Evolutionary conservation across 2,797 vertebrate species (phyloP).

Genomic region (Lateolabrax maculatus): DNA sequence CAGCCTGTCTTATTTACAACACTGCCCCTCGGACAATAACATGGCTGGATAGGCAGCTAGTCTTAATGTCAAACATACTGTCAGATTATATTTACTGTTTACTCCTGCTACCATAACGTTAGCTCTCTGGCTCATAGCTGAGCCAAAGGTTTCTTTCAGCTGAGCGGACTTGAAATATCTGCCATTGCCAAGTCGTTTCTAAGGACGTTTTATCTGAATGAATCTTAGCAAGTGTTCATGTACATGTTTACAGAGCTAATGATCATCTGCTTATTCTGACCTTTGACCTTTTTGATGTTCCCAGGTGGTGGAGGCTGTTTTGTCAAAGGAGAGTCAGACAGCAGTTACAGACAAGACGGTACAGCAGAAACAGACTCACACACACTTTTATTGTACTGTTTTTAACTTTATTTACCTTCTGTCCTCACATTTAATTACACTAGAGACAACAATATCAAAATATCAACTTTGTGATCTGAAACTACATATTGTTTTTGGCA

Average conservation of each 20-base stretch:
- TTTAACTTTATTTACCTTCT: neutral
- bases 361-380: neutral
- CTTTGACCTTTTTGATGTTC: constrained; percentile 22
- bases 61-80: no score
- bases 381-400: neutral
- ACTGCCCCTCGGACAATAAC: no score
- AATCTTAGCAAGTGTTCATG: neutral
- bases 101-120: no score
- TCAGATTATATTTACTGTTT: no score
- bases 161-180: no score
- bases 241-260: neutral
- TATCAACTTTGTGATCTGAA: neutral
- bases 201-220: neutral
- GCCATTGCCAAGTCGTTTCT: no score
- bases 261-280: constrained; percentile 1
- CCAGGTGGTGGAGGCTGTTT: constrained; percentile 73
- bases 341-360: constrained; percentile 43
- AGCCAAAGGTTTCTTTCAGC: no score
- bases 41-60: no score
- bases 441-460: neutral
- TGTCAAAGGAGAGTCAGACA: constrained; percentile 49
- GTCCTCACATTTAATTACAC: neutral
- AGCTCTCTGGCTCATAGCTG: no score
- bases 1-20: no score
- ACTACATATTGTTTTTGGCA: neutral